Evolutionary conservation across 1,140 invertebrate genomes (phyloP), one percentile per base, ranked within the genome.

Genomic region (Dendrolimus punctatus): DNA sequence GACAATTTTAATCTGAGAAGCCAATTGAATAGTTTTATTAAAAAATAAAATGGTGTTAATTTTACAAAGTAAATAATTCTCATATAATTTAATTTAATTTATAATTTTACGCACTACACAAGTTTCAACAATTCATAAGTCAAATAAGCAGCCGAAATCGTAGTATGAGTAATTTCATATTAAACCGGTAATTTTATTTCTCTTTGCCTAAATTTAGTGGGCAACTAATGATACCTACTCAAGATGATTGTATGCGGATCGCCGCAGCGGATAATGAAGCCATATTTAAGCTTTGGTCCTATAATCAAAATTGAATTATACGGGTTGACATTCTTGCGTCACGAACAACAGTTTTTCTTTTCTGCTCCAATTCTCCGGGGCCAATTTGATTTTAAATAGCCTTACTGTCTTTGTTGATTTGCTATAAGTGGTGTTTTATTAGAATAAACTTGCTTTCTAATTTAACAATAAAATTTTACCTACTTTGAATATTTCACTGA

Each of bases 231-330:
- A 84, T 80, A 84, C 63, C 73, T 76, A 81, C 71, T 84, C 68
- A 66, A 71, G 73, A 82, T 71, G 80, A 86, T 86, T 81, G 79
- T 83, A 75, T 53, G 71, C 74, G 80, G 80, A 78, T 80, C 77
- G 77, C 64, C 79, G 79, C 66, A 53, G 73, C 73, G 43, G 39
- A 62, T 86, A 86, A 86, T 86, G 80, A 77, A 81, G 69, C 75
- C 68, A 58, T 84, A 83, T 84, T 86, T 81, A 78, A 65, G 67
- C 71, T 74, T 81, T 84, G 73, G 73, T 83, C 74, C 83, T 86
- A 86, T 84, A 84, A 86, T 86, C 83, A 86, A 86, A 86, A 83
- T 83, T 84, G 74, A 84, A 86, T 86, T 86, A 86, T 75, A 69
- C 53, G 67, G 67, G 76, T 80, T 85, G 83, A 86, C 83, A 84